Evolutionary conservation across 2,888 invertebrate genomes (phyloP).

Genomic region (Ornithoptera alexandrae): DNA sequence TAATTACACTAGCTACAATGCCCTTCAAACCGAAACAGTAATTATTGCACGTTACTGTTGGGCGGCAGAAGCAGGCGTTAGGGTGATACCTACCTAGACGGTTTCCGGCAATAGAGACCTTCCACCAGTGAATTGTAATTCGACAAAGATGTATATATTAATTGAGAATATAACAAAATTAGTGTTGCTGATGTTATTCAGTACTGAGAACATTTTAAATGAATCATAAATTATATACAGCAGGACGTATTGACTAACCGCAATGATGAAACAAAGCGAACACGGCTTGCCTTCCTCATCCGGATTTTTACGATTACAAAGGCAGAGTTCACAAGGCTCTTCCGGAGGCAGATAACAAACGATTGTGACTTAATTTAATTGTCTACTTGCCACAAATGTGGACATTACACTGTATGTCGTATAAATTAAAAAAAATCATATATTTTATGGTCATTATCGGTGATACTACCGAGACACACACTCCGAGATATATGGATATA

Average conservation of each 20-base stretch:
- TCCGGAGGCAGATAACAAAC: conserved; percentile 23
- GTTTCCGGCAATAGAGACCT: too few species aligned
- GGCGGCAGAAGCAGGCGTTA: too few species aligned
- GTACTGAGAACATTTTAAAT: not conserved
- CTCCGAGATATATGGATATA: too few species aligned
- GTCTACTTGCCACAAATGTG: conserved; percentile 17
- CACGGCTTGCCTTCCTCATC: conserved; percentile 26
- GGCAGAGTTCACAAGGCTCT: conserved; percentile 22
- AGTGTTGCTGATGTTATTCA: not conserved
- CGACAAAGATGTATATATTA: not conserved
- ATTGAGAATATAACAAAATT: not conserved
- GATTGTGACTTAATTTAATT: conserved; percentile 25
- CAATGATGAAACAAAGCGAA: conserved; percentile 18
- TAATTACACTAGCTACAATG: too few species aligned
- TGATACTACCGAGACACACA: too few species aligned
- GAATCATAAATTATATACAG: conserved; percentile 3
- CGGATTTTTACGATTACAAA: conserved; percentile 26
- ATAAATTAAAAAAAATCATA: not conserved
- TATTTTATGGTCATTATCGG: not conserved
- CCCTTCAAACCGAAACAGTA: too few species aligned
- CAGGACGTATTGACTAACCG: conserved; percentile 2
- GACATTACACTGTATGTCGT: conserved; percentile 1
- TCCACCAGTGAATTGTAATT: too few species aligned
- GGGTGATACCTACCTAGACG: too few species aligned
- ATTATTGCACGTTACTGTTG: too few species aligned